phyloP scores from a whole-genome alignment of 2,888 invertebrate species.

The Agrypnus murinus region DNA sequence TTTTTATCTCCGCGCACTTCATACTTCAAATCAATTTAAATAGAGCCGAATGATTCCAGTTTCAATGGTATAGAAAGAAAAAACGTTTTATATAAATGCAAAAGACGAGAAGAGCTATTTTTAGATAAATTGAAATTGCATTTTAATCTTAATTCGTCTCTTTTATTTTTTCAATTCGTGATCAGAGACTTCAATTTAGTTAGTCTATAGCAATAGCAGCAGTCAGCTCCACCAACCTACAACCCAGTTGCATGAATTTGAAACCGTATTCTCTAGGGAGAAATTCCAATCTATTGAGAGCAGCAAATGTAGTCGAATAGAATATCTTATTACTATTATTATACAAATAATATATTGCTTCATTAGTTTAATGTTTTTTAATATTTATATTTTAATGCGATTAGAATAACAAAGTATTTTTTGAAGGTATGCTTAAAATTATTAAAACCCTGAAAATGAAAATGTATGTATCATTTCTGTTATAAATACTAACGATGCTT shows the following conservation, averaged over 20 bases:
- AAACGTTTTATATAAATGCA: neutral
- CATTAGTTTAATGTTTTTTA: no score
- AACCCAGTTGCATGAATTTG: constrained; percentile 40
- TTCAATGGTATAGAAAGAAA: no score
- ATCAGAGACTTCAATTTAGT: constrained; percentile 38
- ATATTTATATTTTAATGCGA: no score
- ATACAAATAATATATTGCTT: constrained; percentile 5
- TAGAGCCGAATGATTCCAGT: no score
- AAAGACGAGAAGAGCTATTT: neutral
- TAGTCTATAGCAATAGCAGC: constrained; percentile 17
- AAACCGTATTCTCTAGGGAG: constrained; percentile 56
- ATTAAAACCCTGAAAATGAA: no score
- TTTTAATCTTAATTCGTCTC: neutral
- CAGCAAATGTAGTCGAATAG: constrained; percentile 51
- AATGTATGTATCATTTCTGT: no score
- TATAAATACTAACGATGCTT: no score
- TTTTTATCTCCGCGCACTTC: no score
- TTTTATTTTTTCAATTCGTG: neutral
- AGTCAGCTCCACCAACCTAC: no score
- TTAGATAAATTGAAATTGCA: neutral
- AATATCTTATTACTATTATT: constrained; percentile 42
- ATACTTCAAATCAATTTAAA: no score
- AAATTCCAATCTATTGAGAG: constrained; percentile 63
- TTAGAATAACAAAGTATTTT: no score
- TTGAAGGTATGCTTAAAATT: no score